Evolutionary conservation across 1,140 invertebrate species (phyloP), one percentile per base, ranked within the genome.

Genomic region (Psilanteris sp.): DNA sequence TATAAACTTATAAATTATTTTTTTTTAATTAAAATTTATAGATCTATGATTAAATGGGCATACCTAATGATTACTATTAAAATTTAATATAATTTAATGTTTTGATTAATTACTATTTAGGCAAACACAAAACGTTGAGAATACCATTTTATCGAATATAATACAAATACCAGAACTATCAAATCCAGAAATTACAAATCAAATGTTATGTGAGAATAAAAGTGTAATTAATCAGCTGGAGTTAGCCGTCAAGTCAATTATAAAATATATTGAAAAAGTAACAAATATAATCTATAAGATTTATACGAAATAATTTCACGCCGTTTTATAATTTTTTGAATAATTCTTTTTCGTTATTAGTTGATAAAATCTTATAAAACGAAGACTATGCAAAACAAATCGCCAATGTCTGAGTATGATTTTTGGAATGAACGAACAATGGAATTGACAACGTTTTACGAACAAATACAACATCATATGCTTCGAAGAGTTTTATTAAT

Each of bases 341-440:
- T n/a, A n/a, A n/a, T n/a, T n/a, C n/a, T n/a, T n/a, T n/a, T n/a
- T n/a, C n/a, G n/a, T n/a, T n/a, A n/a, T n/a, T 9, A 86, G 85
- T 32, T 84, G 6, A 11, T 88, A 9, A 76, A 85, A 7, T 68
- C 67, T 6, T 87, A 80, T 24, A 50, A 54, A 20, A 80, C 22
- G 1, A 85, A 87, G 76, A 83, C 84, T 24, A 90, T 91, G 0
- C 88, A 91, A 31, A 93, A 92, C 0, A 92, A 93, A 59, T 93
- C 93, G 0, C 96, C 95, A 1, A 88, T 96, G 39, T 92, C 93
- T 0, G 95, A 96, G 80, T 95, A 94, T 75, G 92, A 93, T 32
- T 95, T 93, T 68, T 97, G 96, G 96, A 90, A 93, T 16, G 92
- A 95, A 66, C 89, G 92, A 77, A 92, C 96, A 80, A 91, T 91